Evolutionary conservation across 2,888 invertebrate genomes (phyloP).

Genomic region (Antheraea assamensis): DNA sequence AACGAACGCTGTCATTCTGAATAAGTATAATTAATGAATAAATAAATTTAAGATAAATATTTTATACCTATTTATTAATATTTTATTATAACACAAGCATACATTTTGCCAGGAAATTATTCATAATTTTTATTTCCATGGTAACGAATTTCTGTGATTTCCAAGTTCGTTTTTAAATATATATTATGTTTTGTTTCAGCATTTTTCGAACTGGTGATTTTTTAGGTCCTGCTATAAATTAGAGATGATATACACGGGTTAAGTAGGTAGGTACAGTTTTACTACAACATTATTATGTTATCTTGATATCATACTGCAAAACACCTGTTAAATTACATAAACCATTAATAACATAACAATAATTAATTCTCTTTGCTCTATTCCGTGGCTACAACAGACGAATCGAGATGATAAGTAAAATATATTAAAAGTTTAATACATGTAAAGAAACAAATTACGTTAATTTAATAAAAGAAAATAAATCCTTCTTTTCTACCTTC

Average conservation of each 20-base stretch:
- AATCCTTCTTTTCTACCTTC: neutral
- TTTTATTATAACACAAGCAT: no score
- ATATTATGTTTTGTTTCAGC: no score
- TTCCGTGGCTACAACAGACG: neutral
- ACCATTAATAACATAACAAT: no score
- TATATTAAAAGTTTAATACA: neutral
- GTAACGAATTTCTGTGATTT: neutral
- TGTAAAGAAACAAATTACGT: neutral
- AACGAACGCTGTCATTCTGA: neutral
- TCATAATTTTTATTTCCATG: neutral
- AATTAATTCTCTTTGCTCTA: no score
- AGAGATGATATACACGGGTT: neutral
- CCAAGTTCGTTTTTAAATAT: neutral
- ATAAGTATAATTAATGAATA: neutral
- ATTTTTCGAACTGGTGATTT: neutral
- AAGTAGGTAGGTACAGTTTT: neutral
- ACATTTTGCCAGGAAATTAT: neutral
- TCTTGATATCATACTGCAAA: neutral
- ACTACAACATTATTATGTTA: neutral
- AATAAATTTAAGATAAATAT: neutral
- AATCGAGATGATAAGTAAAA: neutral
- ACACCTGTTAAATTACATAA: neutral
- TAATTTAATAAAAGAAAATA: no score
- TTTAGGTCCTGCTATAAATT: neutral
- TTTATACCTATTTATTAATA: neutral